Evolutionary conservation across 2,888 invertebrate species (phyloP).

Genomic region (Eupithecia abbreviata): DNA sequence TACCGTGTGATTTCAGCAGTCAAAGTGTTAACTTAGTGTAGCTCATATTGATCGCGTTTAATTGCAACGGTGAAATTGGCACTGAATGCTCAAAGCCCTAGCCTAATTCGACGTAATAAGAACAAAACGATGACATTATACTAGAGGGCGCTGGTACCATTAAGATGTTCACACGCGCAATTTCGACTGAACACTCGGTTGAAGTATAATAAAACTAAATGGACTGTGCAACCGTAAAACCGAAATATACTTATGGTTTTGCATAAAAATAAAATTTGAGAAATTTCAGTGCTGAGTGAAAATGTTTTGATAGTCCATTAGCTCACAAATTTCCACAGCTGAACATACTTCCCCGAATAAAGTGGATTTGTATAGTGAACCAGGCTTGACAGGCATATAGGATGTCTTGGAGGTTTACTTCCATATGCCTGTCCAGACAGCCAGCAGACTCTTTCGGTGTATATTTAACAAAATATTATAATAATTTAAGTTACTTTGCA

Average conservation of each 20-base stretch:
- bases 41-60: neutral
- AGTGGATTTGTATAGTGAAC: too few relatives aligned
- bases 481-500: too few relatives aligned
- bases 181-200: conserved; percentile 19
- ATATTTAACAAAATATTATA: too few relatives aligned
- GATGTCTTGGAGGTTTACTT: too few relatives aligned
- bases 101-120: conserved; percentile 38
- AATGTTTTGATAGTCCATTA: neutral
- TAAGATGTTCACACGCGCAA: conserved; percentile 30
- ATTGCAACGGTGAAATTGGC: neutral
- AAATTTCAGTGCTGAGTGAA: neutral
- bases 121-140: conserved; percentile 42
- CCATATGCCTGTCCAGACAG: too few relatives aligned
- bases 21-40: too few relatives aligned
- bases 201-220: conserved; percentile 25
- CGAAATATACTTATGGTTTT: neutral
- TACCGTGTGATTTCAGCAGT: too few relatives aligned
- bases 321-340: neutral
- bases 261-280: neutral
- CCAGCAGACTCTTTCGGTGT: too few relatives aligned
- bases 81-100: neutral
- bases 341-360: too few relatives aligned
- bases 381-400: too few relatives aligned
- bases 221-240: conserved; percentile 13
- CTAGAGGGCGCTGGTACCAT: conserved; percentile 32